phyloP scores from a whole-genome alignment of 2,888 invertebrate genomes.

The Pandemis heparana region DNA sequence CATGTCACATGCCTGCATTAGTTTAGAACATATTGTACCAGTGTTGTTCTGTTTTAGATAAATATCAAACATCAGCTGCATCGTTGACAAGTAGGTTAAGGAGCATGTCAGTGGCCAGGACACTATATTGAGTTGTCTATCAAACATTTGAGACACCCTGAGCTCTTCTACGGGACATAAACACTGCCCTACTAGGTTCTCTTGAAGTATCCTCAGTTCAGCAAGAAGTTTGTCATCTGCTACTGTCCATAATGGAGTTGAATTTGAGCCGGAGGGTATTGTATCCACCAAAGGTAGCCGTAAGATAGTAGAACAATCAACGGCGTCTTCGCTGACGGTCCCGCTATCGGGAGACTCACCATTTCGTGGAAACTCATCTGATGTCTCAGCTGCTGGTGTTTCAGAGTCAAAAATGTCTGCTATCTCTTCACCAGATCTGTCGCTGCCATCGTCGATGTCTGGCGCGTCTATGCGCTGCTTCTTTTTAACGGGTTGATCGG shows the following conservation, averaged over 20 bases:
- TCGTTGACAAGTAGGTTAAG: constrained; percentile 92
- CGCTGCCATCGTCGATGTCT: constrained; percentile 84
- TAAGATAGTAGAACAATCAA: constrained; percentile 76
- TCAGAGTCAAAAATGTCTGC: constrained; percentile 76
- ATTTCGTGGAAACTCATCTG: constrained; percentile 76
- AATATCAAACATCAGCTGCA: constrained; percentile 93
- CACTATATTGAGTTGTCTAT: constrained; percentile 84
- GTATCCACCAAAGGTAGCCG: constrained; percentile 72
- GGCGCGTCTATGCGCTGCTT: constrained; percentile 90
- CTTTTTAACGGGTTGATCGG: constrained; percentile 94
- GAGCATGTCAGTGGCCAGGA: constrained; percentile 82
- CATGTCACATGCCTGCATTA: constrained; percentile 92
- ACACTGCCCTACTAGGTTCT: constrained; percentile 90
- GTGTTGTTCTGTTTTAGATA: constrained; percentile 93
- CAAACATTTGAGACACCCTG: constrained; percentile 89
- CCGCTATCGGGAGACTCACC: constrained; percentile 82
- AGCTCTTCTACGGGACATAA: constrained; percentile 91
- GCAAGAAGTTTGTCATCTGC: constrained; percentile 76
- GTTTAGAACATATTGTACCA: constrained; percentile 92
- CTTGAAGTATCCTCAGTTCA: constrained; percentile 87
- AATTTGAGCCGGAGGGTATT: constrained; percentile 75
- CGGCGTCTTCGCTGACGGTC: constrained; percentile 82
- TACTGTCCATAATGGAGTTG: constrained; percentile 68
- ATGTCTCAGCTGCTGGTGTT: constrained; percentile 73
- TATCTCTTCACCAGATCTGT: constrained; percentile 82